Conservation (phyloP, 2,113 vertebrate species). For the Clinocottus analis region DNA sequence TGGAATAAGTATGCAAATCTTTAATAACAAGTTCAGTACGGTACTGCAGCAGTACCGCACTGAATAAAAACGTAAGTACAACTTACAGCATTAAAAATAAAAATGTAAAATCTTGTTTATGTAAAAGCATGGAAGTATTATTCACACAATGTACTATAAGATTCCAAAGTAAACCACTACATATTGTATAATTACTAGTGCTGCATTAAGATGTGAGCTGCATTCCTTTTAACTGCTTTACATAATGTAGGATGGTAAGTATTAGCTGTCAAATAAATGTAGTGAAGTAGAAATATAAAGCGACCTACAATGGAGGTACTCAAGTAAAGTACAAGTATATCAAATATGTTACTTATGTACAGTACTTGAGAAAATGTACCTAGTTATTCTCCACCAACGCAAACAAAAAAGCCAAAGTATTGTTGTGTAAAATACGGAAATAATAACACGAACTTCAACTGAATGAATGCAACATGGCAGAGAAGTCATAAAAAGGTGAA, state of each 20-base stretch:
- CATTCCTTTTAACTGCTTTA: not conserved
- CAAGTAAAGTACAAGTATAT: not conserved
- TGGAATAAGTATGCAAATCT: not conserved
- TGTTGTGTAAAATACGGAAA: not conserved
- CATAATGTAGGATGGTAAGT: not conserved
- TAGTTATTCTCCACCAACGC: not conserved
- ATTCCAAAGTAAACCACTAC: no score
- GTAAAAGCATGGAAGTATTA: not conserved
- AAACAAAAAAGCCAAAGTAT: not conserved
- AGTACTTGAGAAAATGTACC: not conserved
- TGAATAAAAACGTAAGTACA: not conserved
- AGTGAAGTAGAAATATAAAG: not conserved
- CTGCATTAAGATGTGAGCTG: not conserved
- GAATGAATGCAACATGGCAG: not conserved
- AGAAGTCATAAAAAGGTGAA: not conserved
- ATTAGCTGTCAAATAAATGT: not conserved
- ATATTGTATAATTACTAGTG: not conserved
- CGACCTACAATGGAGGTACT: not conserved
- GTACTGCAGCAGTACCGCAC: not conserved
- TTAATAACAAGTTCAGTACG: not conserved
- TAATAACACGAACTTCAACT: not conserved
- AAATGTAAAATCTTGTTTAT: not conserved
- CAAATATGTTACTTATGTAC: not conserved
- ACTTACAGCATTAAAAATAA: not conserved
- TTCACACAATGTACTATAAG: not conserved